Evolutionary conservation across 1,140 invertebrate genomes (phyloP).

Genomic region (Sipha flava): DNA sequence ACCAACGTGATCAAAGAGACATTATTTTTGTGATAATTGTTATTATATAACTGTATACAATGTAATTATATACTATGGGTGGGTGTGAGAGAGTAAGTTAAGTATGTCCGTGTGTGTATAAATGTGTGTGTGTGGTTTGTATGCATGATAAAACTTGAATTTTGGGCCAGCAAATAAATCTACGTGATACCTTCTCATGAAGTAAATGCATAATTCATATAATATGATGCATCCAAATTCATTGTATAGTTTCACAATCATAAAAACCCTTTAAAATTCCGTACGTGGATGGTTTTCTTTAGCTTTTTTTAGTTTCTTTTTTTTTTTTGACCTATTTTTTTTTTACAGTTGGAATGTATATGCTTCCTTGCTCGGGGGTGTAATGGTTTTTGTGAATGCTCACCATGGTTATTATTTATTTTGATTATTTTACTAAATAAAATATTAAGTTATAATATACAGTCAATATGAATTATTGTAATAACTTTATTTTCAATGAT

Average conservation of each 20-base stretch:
- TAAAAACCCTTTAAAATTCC: not conserved
- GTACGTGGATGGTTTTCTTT: not conserved
- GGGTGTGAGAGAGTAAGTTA: too few relatives aligned
- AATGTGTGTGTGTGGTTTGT: not conserved
- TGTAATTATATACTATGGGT: too few relatives aligned
- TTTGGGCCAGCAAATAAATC: not conserved
- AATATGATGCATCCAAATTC: not conserved
- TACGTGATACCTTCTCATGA: not conserved
- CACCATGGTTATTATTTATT: not conserved
- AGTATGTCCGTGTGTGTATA: too few relatives aligned
- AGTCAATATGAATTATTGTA: too few relatives aligned
- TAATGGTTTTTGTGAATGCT: not conserved
- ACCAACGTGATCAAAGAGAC: too few relatives aligned
- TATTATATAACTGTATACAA: too few relatives aligned
- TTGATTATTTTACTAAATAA: not conserved
- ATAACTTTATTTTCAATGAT: too few relatives aligned
- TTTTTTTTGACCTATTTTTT: too few relatives aligned
- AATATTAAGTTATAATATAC: too few relatives aligned
- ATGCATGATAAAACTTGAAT: not conserved
- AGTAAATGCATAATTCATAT: not conserved
- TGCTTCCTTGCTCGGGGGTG: not conserved
- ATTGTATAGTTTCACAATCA: not conserved
- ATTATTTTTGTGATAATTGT: too few relatives aligned
- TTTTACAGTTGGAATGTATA: too few relatives aligned
- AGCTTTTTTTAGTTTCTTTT: too few relatives aligned